These are phyloP conservation scores for Lepus europaeus DNA, from an alignment of 2,113 vertebrate genomes.

Conservation along the genomic window DNA sequence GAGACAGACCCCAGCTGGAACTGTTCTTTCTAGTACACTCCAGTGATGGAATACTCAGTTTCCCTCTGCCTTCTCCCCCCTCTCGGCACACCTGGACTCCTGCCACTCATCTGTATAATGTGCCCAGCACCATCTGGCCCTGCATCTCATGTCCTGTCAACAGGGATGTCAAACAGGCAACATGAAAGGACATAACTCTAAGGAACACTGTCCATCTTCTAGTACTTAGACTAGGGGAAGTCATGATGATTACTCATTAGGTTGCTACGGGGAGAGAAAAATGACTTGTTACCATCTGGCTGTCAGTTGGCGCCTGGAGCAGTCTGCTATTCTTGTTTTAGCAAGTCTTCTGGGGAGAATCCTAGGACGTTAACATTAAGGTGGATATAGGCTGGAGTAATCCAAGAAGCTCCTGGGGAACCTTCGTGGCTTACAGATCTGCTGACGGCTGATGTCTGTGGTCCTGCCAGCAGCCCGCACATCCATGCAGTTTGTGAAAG, in stretches of 20 bases:
- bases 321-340: constrained; percentile 48
- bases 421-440: constrained; percentile 16
- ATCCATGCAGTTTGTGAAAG: neutral
- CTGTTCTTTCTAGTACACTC: constrained; percentile 50
- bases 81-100: constrained; percentile 77
- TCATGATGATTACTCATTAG: constrained; percentile 69
- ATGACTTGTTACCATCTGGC: neutral
- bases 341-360: constrained; percentile 1
- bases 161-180: constrained; percentile 78
- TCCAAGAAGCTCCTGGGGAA: constrained; percentile 2
- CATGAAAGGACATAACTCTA: constrained; percentile 77
- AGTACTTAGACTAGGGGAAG: constrained; percentile 48
- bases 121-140: constrained; percentile 75
- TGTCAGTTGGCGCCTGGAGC: constrained; percentile 65
- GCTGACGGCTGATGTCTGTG: neutral
- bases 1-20: constrained; percentile 74
- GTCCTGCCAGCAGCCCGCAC: neutral
- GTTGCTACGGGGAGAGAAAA: constrained; percentile 70
- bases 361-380: constrained; percentile 29
- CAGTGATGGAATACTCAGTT: constrained; percentile 60
- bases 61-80: neutral
- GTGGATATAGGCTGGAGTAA: neutral
- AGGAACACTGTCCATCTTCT: constrained; percentile 57
- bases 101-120: constrained; percentile 73
- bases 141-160: constrained; percentile 68